Evolutionary conservation across 2,797 vertebrate species (phyloP).

Genomic region (Odontamblyopus lacepedii): DNA sequence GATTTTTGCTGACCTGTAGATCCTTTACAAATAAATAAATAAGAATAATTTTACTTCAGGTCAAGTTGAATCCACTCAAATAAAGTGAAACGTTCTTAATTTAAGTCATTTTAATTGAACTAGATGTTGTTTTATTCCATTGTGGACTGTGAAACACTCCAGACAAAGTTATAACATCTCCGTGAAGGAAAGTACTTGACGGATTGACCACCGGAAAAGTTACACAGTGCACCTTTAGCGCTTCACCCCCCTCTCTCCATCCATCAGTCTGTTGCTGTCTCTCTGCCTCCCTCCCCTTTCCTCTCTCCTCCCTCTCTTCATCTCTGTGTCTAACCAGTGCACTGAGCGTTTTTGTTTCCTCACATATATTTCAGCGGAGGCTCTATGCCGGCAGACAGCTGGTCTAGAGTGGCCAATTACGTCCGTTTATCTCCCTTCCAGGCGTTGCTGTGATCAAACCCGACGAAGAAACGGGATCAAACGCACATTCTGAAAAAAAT

Average conservation of each 20-base stretch:
- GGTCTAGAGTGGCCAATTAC: slow-evolving; percentile 78
- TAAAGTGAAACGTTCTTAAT: too few species aligned
- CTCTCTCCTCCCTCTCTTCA: background rate
- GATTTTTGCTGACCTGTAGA: too few species aligned
- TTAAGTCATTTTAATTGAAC: too few species aligned
- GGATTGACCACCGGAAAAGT: too few species aligned
- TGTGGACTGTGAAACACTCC: too few species aligned
- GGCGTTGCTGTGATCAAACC: slow-evolving; percentile 76
- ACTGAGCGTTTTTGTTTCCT: slow-evolving; percentile 50
- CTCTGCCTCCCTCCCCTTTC: background rate
- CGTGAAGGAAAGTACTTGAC: too few species aligned
- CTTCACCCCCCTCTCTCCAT: background rate
- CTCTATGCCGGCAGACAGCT: slow-evolving; percentile 70
- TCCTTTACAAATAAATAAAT: too few species aligned
- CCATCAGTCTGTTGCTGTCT: background rate
- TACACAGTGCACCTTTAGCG: too few species aligned
- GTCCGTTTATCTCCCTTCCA: slow-evolving; percentile 76
- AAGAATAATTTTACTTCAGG: too few species aligned
- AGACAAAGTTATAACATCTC: too few species aligned
- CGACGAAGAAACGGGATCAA: slow-evolving; percentile 75
- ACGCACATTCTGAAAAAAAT: slow-evolving; percentile 37
- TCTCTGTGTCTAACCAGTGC: slow-evolving; percentile 15
- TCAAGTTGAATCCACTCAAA: too few species aligned
- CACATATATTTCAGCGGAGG: slow-evolving; percentile 60
- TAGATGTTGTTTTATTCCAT: too few species aligned